Evolutionary conservation across 2,888 invertebrate species (phyloP).

Genomic region (Mythimna ferrago): DNA sequence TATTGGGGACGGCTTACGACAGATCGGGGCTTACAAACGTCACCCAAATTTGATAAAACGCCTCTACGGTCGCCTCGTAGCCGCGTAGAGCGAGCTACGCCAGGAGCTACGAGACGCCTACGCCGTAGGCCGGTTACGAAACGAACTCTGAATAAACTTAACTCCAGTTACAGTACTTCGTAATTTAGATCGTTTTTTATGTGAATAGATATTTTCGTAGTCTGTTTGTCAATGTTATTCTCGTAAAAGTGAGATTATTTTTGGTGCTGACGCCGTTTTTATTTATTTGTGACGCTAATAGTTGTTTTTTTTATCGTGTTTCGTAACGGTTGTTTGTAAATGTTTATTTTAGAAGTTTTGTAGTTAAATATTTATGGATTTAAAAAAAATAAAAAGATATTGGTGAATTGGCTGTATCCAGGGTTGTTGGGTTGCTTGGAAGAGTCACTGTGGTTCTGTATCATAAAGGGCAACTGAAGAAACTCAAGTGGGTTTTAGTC

Average conservation of each 20-base stretch:
- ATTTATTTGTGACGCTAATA: conserved; percentile 56
- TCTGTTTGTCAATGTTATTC: conserved; percentile 52
- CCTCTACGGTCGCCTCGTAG: conserved; percentile 49
- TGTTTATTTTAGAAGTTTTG: conserved; percentile 44
- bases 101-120: conserved; percentile 48
- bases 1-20: conserved; percentile 61
- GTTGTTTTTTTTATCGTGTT: conserved; percentile 42
- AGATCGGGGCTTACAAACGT: conserved; percentile 55
- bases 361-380: conserved; percentile 30
- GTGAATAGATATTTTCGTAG: conserved; percentile 48
- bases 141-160: conserved; percentile 45
- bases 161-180: conserved; percentile 35
- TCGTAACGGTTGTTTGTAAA: conserved; percentile 19
- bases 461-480: no score
- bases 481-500: no score
- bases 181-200: conserved; percentile 51
- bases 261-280: conserved; percentile 33
- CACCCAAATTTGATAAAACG: conserved; percentile 57
- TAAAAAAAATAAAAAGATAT: conserved; percentile 22
- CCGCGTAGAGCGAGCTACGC: conserved; percentile 50
- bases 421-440: no score
- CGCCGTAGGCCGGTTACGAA: conserved; percentile 61
- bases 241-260: conserved; percentile 50
- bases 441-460: no score
- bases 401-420: not conserved